A percentile compares a stretch with the other conserved stretches of the same genome.
Conservation (phyloP, 1,140 invertebrate species). For the Aleiodes sp. region DNA sequence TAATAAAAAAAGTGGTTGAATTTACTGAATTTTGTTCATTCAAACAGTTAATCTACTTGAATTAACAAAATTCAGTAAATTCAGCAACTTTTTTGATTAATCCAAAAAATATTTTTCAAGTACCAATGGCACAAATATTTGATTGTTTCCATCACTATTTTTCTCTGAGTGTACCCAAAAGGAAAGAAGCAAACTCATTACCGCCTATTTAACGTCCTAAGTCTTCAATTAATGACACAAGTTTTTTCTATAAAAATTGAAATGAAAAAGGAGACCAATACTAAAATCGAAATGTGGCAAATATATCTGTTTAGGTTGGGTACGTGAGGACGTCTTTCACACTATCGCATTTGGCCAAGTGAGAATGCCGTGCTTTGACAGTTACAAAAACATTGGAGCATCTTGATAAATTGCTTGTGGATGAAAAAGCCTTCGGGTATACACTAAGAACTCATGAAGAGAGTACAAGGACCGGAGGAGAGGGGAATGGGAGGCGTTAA, state of each 20-base stretch:
- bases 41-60: too few species aligned
- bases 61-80: too few species aligned
- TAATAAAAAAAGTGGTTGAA: too few species aligned
- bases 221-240: neutral
- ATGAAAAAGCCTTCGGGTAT: constrained; percentile 46
- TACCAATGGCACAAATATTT: too few species aligned
- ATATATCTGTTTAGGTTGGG: too few species aligned
- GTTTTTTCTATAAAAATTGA: neutral
- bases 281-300: neutral
- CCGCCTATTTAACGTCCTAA: constrained; percentile 8
- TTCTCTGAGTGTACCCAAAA: too few species aligned
- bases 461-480: constrained; percentile 32
- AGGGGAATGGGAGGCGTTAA: constrained; percentile 54
- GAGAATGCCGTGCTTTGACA: constrained; percentile 44
- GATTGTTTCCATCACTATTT: too few species aligned
- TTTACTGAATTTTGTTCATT: too few species aligned
- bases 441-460: constrained; percentile 45
- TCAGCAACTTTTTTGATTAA: too few species aligned
- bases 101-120: too few species aligned
- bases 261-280: neutral
- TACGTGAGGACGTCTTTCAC: constrained; percentile 1
- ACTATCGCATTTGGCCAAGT: neutral
- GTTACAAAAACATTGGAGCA: constrained; percentile 56
- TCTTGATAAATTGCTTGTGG: constrained; percentile 54
- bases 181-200: too few species aligned